A percentile compares a stretch with the other conserved stretches of the same genome.
Evolutionary conservation across 2,113 vertebrate genomes (phyloP).

Genomic region (Pteronura brasiliensis): DNA sequence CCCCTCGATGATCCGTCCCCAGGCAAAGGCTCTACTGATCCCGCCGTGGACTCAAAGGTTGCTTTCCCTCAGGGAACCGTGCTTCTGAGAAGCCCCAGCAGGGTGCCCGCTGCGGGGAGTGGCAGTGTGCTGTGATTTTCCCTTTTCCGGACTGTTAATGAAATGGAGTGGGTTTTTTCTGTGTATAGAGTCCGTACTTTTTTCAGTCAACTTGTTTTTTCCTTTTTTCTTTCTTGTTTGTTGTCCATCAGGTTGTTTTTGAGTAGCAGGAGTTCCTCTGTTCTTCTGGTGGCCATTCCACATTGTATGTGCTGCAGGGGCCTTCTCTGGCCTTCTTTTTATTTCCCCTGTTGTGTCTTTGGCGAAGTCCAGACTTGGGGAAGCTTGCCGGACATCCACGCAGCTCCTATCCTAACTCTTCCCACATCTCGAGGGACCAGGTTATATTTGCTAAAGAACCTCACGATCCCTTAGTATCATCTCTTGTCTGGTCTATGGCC

Average conservation of each 20-base stretch:
- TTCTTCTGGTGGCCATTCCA: too few species aligned
- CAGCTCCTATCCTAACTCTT: too few species aligned
- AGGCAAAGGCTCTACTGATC: not conserved
- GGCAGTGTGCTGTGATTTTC: not conserved
- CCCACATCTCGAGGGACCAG: accelerated
- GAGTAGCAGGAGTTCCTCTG: not conserved
- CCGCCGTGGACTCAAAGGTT: not conserved
- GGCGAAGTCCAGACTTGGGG: not conserved
- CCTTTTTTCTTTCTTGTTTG: not conserved
- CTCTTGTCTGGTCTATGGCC: not conserved
- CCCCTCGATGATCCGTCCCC: accelerated
- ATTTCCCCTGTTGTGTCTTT: not conserved
- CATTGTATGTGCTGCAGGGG: not conserved
- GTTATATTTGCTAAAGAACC: not conserved
- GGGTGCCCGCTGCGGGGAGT: not conserved
- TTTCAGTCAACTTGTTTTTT: not conserved
- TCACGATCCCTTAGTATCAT: not conserved
- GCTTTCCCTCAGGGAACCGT: not conserved
- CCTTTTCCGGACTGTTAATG: not conserved
- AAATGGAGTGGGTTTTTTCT: not conserved
- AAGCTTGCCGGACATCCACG: accelerated
- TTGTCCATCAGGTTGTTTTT: not conserved
- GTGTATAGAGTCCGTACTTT: too few species aligned
- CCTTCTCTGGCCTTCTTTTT: not conserved
- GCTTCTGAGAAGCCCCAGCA: not conserved